phyloP scores from a whole-genome alignment of 2,888 invertebrate species.

The Polyommatus iphigenia region DNA sequence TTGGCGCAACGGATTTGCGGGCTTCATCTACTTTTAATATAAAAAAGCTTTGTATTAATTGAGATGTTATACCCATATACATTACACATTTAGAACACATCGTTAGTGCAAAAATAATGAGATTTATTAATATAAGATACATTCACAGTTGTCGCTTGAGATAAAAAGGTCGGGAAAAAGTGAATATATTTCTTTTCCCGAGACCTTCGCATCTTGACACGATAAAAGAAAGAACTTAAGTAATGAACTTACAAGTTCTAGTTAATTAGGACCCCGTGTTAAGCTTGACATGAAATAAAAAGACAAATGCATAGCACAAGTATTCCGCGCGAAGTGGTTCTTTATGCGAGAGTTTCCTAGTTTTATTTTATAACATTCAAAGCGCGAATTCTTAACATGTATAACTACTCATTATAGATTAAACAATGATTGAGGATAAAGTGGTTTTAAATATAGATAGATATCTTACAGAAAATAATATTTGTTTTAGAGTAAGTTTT shows the following conservation, averaged over 20 bases:
- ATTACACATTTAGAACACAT: background rate
- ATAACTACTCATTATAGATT: no score
- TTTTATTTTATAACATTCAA: background rate
- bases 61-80: no score
- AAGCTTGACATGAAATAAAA: constrained; percentile 13
- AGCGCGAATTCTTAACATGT: background rate
- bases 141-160: background rate
- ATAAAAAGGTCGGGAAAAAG: background rate
- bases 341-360: background rate
- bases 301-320: constrained; percentile 11
- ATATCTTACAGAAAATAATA: no score
- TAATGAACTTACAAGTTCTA: constrained; percentile 17
- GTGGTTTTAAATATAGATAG: no score
- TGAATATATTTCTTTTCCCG: background rate
- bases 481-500: no score
- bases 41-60: no score
- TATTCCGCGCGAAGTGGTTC: background rate
- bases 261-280: constrained; percentile 15
- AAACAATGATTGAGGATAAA: no score
- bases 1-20: no score
- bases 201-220: background rate
- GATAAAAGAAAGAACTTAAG: constrained; percentile 19
- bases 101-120: background rate
- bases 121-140: background rate
- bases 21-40: no score